These are phyloP conservation scores for Adelognathus sp. DNA, from an alignment of 2,888 invertebrate genomes.

Conservation along the genomic window DNA sequence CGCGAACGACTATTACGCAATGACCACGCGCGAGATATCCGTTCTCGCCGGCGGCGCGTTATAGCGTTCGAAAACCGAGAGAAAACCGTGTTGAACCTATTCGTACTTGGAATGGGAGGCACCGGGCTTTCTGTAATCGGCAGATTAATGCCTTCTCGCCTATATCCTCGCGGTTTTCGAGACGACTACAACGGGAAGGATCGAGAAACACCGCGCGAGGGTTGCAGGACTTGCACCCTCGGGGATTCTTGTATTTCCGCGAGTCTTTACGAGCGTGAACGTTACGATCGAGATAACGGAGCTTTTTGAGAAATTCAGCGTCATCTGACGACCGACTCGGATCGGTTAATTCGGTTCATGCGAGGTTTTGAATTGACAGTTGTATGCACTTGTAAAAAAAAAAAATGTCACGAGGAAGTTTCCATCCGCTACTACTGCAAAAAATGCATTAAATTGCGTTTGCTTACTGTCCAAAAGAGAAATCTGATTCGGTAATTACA, in stretches of 20 bases:
- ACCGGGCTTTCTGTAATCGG: constrained; percentile 78
- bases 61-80: constrained; percentile 47
- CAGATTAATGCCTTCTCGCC: constrained; percentile 78
- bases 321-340: neutral
- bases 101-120: constrained; percentile 79
- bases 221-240: constrained; percentile 11
- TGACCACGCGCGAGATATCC: constrained; percentile 69
- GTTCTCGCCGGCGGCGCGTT: constrained; percentile 11
- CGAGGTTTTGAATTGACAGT: no score
- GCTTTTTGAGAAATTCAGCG: neutral
- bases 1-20: constrained; percentile 73
- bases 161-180: constrained; percentile 32
- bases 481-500: no score
- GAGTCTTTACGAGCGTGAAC: constrained; percentile 27
- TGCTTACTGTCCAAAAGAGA: no score
- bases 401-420: no score
- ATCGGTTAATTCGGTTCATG: neutral
- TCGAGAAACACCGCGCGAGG: neutral
- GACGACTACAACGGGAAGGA: constrained; percentile 26
- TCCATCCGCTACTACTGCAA: no score
- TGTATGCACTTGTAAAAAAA: no score
- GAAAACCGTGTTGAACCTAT: constrained; percentile 72
- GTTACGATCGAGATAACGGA: constrained; percentile 9
- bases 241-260: neutral
- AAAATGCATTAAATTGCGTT: no score